These are phyloP conservation scores for Sapajus apella DNA, from an alignment of 2,113 vertebrate genomes.

Conservation along the genomic window DNA sequence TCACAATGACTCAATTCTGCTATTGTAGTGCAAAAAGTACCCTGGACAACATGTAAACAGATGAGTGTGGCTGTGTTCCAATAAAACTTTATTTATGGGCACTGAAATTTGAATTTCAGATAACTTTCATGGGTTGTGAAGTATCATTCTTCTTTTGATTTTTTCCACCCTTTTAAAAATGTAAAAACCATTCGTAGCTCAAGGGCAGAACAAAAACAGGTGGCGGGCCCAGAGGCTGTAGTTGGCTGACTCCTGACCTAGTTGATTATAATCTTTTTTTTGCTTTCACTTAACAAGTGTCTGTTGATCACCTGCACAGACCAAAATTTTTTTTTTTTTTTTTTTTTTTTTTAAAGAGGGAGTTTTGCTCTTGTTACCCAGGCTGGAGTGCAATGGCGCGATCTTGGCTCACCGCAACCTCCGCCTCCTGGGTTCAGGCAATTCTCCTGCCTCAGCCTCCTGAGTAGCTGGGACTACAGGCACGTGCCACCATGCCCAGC, in stretches of 20 bases:
- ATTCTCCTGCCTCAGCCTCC: too few species aligned
- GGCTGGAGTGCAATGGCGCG: too few species aligned
- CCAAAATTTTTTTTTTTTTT: neutral
- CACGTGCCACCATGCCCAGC: too few species aligned
- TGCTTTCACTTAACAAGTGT: neutral
- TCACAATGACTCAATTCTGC: neutral
- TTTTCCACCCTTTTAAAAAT: neutral
- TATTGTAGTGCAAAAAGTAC: neutral
- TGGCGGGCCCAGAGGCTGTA: neutral
- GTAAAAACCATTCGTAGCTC: neutral
- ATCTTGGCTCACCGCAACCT: too few species aligned
- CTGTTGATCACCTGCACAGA: neutral
- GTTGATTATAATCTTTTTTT: neutral
- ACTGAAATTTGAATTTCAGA: constrained; percentile 17
- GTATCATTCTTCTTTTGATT: neutral
- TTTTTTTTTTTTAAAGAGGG: too few species aligned
- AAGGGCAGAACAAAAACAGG: neutral
- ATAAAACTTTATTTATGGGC: constrained; percentile 29
- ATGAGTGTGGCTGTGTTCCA: neutral
- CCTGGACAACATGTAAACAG: neutral
- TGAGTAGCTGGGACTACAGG: too few species aligned
- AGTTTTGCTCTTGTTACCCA: too few species aligned
- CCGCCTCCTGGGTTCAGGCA: too few species aligned
- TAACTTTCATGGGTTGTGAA: neutral
- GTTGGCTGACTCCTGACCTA: neutral